Percentiles rank a stretch among this genome's conserved stretches.
Conservation (phyloP, 2,113 vertebrate species). For the Egretta garzetta region DNA sequence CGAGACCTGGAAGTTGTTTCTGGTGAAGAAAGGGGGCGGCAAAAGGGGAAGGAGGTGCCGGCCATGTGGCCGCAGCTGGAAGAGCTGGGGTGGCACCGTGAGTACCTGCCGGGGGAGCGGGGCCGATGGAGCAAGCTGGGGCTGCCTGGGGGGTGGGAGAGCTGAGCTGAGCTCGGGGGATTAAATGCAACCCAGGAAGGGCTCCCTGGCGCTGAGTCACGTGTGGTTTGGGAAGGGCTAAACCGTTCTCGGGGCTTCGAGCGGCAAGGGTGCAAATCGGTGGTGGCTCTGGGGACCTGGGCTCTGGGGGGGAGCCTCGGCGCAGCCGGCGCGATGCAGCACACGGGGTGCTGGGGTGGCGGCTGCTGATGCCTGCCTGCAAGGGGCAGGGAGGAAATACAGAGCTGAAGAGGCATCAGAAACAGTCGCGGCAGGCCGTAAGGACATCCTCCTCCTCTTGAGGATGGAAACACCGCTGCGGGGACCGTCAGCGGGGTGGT, state of each 20-base stretch:
- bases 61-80: accelerated
- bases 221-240: background rate
- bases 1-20: background rate
- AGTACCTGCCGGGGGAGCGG: background rate
- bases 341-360: background rate
- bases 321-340: accelerated
- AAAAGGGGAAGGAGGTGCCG: background rate
- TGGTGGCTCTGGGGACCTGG: background rate
- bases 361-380: accelerated
- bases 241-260: accelerated
- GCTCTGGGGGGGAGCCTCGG: background rate
- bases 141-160: background rate
- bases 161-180: accelerated
- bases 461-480: accelerated
- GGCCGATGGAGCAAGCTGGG: background rate
- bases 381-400: background rate
- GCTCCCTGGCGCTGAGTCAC: accelerated
- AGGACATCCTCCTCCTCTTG: background rate
- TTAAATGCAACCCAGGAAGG: background rate
- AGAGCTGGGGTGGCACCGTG: background rate
- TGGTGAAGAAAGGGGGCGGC: background rate
- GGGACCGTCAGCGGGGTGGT: background rate
- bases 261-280: accelerated
- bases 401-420: background rate
- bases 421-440: background rate